Conservation (phyloP, 2,797 vertebrate genomes). For the Poecilia wingei region DNA sequence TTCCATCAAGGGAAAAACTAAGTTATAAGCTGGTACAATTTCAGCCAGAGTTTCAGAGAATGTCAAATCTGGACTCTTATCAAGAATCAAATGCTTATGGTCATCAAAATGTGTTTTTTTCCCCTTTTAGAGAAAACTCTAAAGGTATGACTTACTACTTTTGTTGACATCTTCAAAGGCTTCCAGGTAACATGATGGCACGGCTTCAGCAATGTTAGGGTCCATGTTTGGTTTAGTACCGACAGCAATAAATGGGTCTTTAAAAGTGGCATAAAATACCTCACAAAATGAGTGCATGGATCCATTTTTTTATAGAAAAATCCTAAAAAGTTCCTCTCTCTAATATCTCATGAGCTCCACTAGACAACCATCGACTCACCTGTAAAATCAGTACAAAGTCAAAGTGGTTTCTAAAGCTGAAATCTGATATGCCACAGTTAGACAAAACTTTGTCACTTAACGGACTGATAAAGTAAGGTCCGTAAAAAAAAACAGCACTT, state of each 20-base stretch:
- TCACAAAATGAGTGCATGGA: constrained; percentile 4
- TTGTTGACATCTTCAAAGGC: neutral
- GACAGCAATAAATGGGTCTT: neutral
- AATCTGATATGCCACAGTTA: constrained; percentile 3
- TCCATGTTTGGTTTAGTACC: constrained; percentile 9
- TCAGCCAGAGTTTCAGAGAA: neutral
- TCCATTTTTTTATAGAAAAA: constrained; percentile 1
- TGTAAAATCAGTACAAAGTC: constrained; percentile 3
- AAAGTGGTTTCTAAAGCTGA: constrained; percentile 5
- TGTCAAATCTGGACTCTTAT: neutral
- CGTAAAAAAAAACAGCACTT: constrained; percentile 19
- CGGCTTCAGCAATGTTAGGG: constrained; percentile 1
- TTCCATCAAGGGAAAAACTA: neutral
- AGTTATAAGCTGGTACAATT: neutral
- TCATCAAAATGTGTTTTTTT: neutral
- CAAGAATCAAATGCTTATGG: neutral
- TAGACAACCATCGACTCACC: neutral
- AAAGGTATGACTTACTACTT: neutral
- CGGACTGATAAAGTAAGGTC: constrained; percentile 37
- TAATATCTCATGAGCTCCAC: constrained; percentile 5
- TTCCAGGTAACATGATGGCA: constrained; percentile 12
- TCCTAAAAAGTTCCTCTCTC: neutral
- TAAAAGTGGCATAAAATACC: constrained; percentile 1
- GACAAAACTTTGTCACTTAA: constrained; percentile 2
- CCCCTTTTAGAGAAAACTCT: neutral